Evolutionary conservation across 2,888 invertebrate genomes (phyloP).

Genomic region (Sylvicola cinctus): DNA sequence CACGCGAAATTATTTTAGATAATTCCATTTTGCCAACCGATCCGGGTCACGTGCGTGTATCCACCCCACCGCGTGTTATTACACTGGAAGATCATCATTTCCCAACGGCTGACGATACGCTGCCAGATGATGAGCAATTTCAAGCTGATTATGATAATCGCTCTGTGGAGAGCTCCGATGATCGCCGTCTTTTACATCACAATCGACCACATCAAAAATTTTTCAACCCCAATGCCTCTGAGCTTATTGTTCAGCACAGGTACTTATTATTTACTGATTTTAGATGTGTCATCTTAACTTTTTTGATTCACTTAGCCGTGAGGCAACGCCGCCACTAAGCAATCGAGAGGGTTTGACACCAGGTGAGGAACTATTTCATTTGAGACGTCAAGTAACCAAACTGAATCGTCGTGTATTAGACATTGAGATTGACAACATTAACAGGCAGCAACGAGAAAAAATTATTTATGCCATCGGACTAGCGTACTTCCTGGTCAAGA

Average conservation of each 20-base stretch:
- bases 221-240: no score
- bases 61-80: constrained; percentile 75
- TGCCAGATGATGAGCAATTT: constrained; percentile 14
- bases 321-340: constrained; percentile 43
- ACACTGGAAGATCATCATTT: constrained; percentile 72
- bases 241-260: no score
- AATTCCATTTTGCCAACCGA: constrained; percentile 56
- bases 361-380: constrained; percentile 59
- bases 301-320: constrained; percentile 24
- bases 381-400: constrained; percentile 70
- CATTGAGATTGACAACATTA: constrained; percentile 67
- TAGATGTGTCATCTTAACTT: not conserved
- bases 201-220: no score
- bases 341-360: constrained; percentile 43
- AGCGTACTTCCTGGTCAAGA: constrained; percentile 69
- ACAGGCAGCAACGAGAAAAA: constrained; percentile 70
- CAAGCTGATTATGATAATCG: constrained; percentile 8
- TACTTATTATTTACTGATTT: no score
- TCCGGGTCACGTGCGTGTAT: constrained; percentile 54
- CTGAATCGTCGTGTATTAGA: constrained; percentile 69
- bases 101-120: constrained; percentile 41
- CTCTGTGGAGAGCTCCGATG: not conserved
- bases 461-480: constrained; percentile 66
- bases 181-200: not conserved
- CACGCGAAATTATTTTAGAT: constrained; percentile 67